Conservation (phyloP, 2,888 invertebrate genomes). For the Cheilosia scutellata region DNA sequence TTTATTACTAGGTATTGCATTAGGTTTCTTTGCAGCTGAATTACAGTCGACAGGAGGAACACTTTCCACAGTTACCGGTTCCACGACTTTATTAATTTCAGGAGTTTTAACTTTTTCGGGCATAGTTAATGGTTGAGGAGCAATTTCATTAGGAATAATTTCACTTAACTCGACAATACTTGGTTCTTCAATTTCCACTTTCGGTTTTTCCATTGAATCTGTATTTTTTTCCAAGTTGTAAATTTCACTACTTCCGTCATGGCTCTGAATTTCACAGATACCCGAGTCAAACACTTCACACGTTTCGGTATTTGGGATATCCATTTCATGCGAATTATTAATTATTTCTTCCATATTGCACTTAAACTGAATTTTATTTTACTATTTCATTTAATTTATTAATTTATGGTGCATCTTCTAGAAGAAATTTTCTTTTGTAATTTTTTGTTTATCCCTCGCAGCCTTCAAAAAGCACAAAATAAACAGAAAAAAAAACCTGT, state of each 20-base stretch:
- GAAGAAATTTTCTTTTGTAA: constrained; percentile 27
- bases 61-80: constrained; percentile 43
- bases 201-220: constrained; percentile 6
- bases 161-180: neutral
- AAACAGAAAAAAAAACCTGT: constrained; percentile 70
- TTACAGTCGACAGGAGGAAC: neutral
- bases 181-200: neutral
- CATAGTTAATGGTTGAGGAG: neutral
- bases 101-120: constrained; percentile 10
- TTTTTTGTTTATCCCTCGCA: constrained; percentile 66
- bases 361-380: constrained; percentile 9
- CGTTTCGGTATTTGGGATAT: constrained; percentile 40
- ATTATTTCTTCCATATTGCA: constrained; percentile 37
- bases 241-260: constrained; percentile 47
- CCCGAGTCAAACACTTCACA: constrained; percentile 49
- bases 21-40: constrained; percentile 5
- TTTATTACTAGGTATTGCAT: constrained; percentile 29
- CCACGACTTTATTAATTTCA: neutral
- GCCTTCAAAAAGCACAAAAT: constrained; percentile 59
- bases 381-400: constrained; percentile 21
- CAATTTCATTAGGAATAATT: constrained; percentile 7
- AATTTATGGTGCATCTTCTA: constrained; percentile 29
- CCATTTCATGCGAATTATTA: constrained; percentile 29
- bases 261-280: constrained; percentile 48
- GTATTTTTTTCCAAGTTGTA: constrained; percentile 35